Evolutionary conservation across 2,797 vertebrate genomes (phyloP), one percentile per base, ranked within the genome.

Genomic region (Pseudomugil tenellus): DNA sequence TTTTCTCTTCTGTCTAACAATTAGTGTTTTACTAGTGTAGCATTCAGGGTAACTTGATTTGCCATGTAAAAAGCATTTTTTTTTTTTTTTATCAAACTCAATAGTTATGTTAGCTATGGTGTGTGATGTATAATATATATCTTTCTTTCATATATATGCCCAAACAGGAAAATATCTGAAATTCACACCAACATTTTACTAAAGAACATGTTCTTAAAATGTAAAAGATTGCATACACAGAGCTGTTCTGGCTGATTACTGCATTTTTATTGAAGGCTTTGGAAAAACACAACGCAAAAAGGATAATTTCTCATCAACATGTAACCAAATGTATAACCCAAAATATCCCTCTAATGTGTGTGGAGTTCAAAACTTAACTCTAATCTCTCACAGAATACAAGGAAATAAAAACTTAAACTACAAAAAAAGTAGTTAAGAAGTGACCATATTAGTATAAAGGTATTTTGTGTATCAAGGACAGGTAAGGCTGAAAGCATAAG

Each of bases 221-320:
- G 58, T 14, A 61, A n/a, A 26, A 28, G 58, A 32, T 13, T 34
- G 78, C 67, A 65, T 21, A 70, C 65, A 68, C 58, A 67, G n/a
- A 53, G 64, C 54, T 53, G 55, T 53, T 79, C 77, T 70, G 80
- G 65, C 73, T 79, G 77, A 84, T 85, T 75, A 87, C 88, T 91
- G 84, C 76, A 85, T 81, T 60, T 93, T 94, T 94, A 94, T 93
- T 94, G 88, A 91, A 86, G 77, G 81, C 74, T 79, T 81, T 85
- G 86, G 78, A 85, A 77, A 34, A 82, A 84, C 68, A 83, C 79
- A 87, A 83, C 70, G 72, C 67, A 84, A 87, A 55, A 84, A 71
- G 52, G 62, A 71, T 78, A 70, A 67, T 69, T 79, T 85, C 54
- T 58, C 72, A 76, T 72, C 63, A 77, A 85, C 87, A 79, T 53